Conservation (phyloP, 2,888 invertebrate species). For the Liposcelis brunnea region DNA sequence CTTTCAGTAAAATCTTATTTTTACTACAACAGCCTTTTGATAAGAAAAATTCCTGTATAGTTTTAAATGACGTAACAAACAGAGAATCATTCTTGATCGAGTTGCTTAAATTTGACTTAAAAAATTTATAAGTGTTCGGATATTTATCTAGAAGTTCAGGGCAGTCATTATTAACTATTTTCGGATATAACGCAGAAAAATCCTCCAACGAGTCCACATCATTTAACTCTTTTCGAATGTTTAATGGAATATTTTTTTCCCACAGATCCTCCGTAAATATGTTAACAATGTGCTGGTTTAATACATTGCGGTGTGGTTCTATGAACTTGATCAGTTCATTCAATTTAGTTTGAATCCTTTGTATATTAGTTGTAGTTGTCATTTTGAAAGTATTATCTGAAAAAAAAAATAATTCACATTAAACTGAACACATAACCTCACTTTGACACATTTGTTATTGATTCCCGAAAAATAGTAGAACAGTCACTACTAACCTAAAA, state of each 20-base stretch:
- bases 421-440: too few relatives aligned
- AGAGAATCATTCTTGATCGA: neutral
- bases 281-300: conserved; percentile 63
- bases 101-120: too few relatives aligned
- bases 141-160: too few relatives aligned
- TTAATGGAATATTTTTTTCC: conserved; percentile 36
- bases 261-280: conserved; percentile 51
- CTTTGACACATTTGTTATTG: too few relatives aligned
- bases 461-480: too few relatives aligned
- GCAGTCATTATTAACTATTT: too few relatives aligned
- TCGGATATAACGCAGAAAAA: conserved; percentile 2
- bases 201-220: conserved; percentile 2
- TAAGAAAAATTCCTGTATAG: conserved; percentile 1
- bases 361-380: too few relatives aligned
- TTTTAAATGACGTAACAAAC: neutral
- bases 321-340: conserved; percentile 37
- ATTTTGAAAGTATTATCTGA: too few relatives aligned
- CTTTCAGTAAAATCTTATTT: conserved; percentile 31
- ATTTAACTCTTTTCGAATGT: conserved; percentile 34
- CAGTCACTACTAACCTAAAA: too few relatives aligned
- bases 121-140: too few relatives aligned
- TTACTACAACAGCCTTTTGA: conserved; percentile 24
- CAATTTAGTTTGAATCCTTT: conserved; percentile 18
- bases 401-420: too few relatives aligned
- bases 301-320: conserved; percentile 38